Evolutionary conservation across 2,888 invertebrate species (phyloP).

Genomic region (Polydrusus tereticollis): DNA sequence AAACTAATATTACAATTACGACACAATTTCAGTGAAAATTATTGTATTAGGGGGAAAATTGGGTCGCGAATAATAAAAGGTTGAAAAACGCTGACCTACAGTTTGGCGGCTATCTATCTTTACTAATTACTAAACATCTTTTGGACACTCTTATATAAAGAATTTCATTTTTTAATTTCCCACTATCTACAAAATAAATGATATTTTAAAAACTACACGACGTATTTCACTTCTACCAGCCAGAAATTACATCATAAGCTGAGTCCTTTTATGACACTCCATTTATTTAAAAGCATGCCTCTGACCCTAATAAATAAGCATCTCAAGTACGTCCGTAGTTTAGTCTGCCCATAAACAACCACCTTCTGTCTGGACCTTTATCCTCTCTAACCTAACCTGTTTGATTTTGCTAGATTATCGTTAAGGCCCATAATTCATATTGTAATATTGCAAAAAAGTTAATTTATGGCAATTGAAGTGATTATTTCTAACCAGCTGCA

Average conservation of each 20-base stretch:
- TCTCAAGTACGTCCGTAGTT: constrained; percentile 33
- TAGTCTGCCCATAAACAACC: constrained; percentile 43
- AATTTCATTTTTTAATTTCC: no score
- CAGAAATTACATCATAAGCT: background rate
- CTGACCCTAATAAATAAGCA: constrained; percentile 32
- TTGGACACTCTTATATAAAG: no score
- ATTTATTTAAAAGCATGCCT: background rate
- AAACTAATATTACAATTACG: no score
- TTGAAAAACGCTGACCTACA: no score
- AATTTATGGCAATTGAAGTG: no score
- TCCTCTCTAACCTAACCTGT: constrained; percentile 43
- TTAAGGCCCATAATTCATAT: constrained; percentile 25
- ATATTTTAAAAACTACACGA: background rate
- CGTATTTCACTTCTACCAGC: background rate
- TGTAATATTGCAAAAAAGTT: constrained; percentile 12
- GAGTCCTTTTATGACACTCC: background rate
- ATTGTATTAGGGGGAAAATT: no score
- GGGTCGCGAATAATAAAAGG: no score
- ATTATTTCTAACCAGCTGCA: no score
- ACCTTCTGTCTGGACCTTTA: constrained; percentile 24
- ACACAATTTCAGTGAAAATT: no score
- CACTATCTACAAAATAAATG: no score
- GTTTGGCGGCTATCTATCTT: no score
- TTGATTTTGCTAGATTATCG: constrained; percentile 43
- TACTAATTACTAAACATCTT: no score